These are phyloP conservation scores for Acrobasis repandana DNA, from an alignment of 2,888 invertebrate species.

Conservation along the genomic window DNA sequence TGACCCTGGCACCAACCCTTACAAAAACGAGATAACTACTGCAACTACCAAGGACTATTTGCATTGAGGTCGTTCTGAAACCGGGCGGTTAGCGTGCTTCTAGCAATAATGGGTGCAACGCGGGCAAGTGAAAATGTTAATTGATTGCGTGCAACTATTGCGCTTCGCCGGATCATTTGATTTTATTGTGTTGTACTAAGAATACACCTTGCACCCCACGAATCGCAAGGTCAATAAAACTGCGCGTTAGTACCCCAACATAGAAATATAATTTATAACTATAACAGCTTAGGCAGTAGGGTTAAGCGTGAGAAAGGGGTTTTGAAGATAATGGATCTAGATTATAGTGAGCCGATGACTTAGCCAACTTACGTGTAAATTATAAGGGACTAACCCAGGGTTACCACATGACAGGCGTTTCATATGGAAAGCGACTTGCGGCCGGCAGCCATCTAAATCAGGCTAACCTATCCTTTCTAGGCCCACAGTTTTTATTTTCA, in stretches of 20 bases:
- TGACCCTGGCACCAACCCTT: slow-evolving; percentile 48
- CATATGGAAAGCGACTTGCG: too few species aligned
- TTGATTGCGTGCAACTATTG: slow-evolving; percentile 44
- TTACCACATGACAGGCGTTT: too few species aligned
- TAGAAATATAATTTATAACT: slow-evolving; percentile 51
- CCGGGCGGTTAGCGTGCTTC: slow-evolving; percentile 51
- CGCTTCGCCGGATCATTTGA: slow-evolving; percentile 36
- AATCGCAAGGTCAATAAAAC: slow-evolving; percentile 57
- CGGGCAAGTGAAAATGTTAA: slow-evolving; percentile 49
- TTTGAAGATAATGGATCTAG: slow-evolving; percentile 43
- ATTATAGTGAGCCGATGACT: slow-evolving; percentile 44
- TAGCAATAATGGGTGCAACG: slow-evolving; percentile 46
- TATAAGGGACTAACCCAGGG: slow-evolving; percentile 14
- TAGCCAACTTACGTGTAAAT: slow-evolving; percentile 45
- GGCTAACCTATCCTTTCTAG: too few species aligned
- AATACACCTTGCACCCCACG: slow-evolving; percentile 58
- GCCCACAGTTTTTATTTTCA: too few species aligned
- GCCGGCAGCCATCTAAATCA: too few species aligned
- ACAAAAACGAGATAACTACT: slow-evolving; percentile 46
- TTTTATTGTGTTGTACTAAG: slow-evolving; percentile 44
- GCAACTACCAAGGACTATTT: slow-evolving; percentile 31
- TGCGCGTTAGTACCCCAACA: slow-evolving; percentile 39
- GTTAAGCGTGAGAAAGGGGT: slow-evolving; percentile 52
- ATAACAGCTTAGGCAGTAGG: slow-evolving; percentile 31
- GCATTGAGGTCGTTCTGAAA: slow-evolving; percentile 40